Conservation (phyloP, 2,888 invertebrate genomes). For the Lasioglossum calceatum region DNA sequence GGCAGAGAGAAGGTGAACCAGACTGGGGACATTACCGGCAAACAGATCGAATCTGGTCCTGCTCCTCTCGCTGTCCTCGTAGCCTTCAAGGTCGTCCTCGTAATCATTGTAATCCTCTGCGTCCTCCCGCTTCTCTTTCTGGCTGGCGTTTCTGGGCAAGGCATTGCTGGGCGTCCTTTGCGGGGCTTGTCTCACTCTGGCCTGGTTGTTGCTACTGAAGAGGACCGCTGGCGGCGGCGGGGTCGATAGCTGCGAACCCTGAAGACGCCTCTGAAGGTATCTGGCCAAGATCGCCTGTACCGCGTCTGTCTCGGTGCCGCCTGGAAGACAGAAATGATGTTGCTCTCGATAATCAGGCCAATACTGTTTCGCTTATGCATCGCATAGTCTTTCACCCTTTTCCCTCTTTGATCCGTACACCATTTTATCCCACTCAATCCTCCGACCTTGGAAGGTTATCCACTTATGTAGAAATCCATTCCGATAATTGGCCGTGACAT, state of each 20-base stretch:
- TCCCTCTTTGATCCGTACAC: constrained; percentile 6
- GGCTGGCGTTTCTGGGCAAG: constrained; percentile 59
- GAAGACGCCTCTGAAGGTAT: constrained; percentile 79
- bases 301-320: constrained; percentile 77
- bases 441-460: background rate
- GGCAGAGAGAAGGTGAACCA: constrained; percentile 28
- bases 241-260: constrained; percentile 76
- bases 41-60: constrained; percentile 79
- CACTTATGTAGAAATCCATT: constrained; percentile 1
- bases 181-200: constrained; percentile 69
- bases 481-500: constrained; percentile 9
- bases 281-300: constrained; percentile 78
- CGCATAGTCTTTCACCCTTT: constrained; percentile 2
- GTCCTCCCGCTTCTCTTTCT: constrained; percentile 67
- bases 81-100: constrained; percentile 78
- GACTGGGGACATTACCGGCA: constrained; percentile 64
- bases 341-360: constrained; percentile 72
- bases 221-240: constrained; percentile 78
- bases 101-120: constrained; percentile 78
- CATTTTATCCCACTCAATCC: constrained; percentile 4
- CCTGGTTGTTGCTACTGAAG: constrained; percentile 73
- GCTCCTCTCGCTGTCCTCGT: constrained; percentile 78
- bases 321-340: constrained; percentile 76
- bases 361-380: constrained; percentile 61
- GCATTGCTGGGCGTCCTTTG: constrained; percentile 55